Evolutionary conservation across 2,797 vertebrate species (phyloP).

Genomic region (Acanthurus leucopareius): DNA sequence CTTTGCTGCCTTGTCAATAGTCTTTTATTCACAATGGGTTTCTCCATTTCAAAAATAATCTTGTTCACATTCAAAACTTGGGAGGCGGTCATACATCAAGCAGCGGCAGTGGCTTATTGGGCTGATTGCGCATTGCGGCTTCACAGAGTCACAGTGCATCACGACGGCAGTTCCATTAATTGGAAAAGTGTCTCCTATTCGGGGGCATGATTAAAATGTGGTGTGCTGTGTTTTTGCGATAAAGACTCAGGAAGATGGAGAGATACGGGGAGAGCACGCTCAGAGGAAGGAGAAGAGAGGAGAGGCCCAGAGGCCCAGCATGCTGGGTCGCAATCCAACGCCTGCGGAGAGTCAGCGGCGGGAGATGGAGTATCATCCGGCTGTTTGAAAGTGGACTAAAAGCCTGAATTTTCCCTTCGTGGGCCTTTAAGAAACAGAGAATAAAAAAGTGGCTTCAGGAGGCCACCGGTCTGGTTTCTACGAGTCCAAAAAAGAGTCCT

Average conservation of each 20-base stretch:
- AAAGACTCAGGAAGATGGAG: slow-evolving; percentile 79
- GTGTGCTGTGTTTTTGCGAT: slow-evolving; percentile 80
- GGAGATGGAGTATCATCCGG: slow-evolving; percentile 42
- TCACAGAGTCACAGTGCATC: slow-evolving; percentile 63
- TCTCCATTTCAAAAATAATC: slow-evolving; percentile 69
- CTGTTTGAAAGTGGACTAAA: slow-evolving; percentile 44
- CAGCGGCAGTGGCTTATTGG: slow-evolving; percentile 48
- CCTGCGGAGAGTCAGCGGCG: slow-evolving; percentile 60
- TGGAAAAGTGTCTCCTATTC: slow-evolving; percentile 84
- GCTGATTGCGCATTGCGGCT: slow-evolving; percentile 72
- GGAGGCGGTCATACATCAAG: slow-evolving; percentile 74
- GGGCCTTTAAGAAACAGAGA: slow-evolving; percentile 21
- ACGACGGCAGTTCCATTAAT: slow-evolving; percentile 78
- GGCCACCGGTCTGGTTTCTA: slow-evolving; percentile 21
- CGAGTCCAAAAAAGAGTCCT: slow-evolving; percentile 35
- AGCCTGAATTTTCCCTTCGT: slow-evolving; percentile 35
- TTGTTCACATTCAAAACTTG: slow-evolving; percentile 73
- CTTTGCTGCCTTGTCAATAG: slow-evolving; percentile 50
- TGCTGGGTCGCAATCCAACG: slow-evolving; percentile 71
- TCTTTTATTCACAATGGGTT: slow-evolving; percentile 53
- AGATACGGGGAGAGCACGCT: slow-evolving; percentile 64
- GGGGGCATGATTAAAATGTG: slow-evolving; percentile 85
- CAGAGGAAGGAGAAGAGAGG: slow-evolving; percentile 62
- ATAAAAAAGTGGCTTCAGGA: slow-evolving; percentile 12
- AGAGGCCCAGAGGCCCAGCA: slow-evolving; percentile 55